Evolutionary conservation across 2,888 invertebrate species (phyloP), one percentile per base, ranked within the genome.

Genomic region (Cybosia mesomella): DNA sequence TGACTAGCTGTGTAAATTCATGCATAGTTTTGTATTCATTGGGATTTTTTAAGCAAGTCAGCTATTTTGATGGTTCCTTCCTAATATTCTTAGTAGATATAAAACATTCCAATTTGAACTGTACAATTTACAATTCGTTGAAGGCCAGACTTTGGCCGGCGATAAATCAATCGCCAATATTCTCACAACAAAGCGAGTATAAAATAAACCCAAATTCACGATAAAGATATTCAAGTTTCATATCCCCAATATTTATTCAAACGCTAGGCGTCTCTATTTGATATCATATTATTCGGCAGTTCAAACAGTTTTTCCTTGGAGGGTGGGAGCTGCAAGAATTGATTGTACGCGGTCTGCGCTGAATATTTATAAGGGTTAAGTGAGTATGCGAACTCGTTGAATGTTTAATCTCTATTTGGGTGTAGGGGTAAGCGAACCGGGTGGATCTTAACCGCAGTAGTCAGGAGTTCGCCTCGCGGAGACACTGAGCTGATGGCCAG

Each of bases 321-420:
- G 77, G 80, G 83, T 80, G 83, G 84, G 82, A 85, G 87, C 86
- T 88, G 87, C 88, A 91, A 91, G 92, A 94, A 95, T 94, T 94
- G 93, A 93, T 94, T 93, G 93, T 92, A 86, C 90, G 92, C 86
- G 91, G 89, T 92, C 89, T 89, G 85, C 78, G 76, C 89, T 92
- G 93, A 93, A 94, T 94, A 94, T 95, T 93, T 93, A 95, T 93
- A 89, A 93, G 92, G 92, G 93, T 92, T 92, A 94, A 94, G 94
- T 94, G 94, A 94, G 91, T 93, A 92, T 91, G 91, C 90, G 91
- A 92, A 92, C 90, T 91, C 91, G 89, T 89, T 94, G 94, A 95
- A 95, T 95, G 92, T 95, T 95, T 94, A 94, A 95, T 94, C 91
- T 92, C 79, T 91, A 89, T 91, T 91, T 90, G 91, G 88, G 81